phyloP scores from a whole-genome alignment of 1,140 invertebrate genomes.

The Caerostris darwini region DNA sequence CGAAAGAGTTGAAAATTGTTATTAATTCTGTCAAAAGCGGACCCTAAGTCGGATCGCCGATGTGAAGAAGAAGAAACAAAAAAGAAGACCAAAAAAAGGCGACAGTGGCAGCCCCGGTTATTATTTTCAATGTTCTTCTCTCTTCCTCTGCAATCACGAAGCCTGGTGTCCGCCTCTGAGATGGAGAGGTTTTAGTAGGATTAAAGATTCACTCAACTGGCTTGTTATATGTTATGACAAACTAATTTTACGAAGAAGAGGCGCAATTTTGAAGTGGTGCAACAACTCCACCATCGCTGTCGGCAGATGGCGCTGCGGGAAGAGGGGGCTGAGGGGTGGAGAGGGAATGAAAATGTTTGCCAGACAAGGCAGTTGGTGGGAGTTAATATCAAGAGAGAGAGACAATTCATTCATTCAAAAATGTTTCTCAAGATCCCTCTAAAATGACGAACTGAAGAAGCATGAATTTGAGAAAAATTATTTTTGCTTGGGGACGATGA shows the following conservation, averaged over 20 bases:
- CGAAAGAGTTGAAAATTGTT: background rate
- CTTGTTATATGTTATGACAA: constrained; percentile 65
- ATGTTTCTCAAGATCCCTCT: constrained; percentile 17
- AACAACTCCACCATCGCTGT: constrained; percentile 20
- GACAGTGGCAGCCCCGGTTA: constrained; percentile 4
- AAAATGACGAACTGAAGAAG: background rate
- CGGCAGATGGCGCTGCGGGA: constrained; percentile 61
- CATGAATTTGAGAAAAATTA: background rate
- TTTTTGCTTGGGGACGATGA: background rate
- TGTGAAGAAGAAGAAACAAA: background rate
- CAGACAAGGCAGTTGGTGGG: background rate
- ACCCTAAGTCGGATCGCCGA: background rate
- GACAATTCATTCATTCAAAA: constrained; percentile 39
- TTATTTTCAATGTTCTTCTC: constrained; percentile 18
- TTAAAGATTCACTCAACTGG: constrained; percentile 59
- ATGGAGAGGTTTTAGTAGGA: constrained; percentile 46
- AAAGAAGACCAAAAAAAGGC: background rate
- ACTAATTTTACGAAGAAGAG: constrained; percentile 70
- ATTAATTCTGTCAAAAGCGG: background rate
- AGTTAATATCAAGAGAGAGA: constrained; percentile 56
- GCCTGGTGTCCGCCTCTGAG: constrained; percentile 16
- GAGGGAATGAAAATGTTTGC: constrained; percentile 56
- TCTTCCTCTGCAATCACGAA: constrained; percentile 8
- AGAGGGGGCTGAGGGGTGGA: too few species aligned
- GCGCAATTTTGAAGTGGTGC: constrained; percentile 68